Evolutionary conservation across 2,113 vertebrate genomes (phyloP).

Genomic region (Coreoperca whiteheadi): DNA sequence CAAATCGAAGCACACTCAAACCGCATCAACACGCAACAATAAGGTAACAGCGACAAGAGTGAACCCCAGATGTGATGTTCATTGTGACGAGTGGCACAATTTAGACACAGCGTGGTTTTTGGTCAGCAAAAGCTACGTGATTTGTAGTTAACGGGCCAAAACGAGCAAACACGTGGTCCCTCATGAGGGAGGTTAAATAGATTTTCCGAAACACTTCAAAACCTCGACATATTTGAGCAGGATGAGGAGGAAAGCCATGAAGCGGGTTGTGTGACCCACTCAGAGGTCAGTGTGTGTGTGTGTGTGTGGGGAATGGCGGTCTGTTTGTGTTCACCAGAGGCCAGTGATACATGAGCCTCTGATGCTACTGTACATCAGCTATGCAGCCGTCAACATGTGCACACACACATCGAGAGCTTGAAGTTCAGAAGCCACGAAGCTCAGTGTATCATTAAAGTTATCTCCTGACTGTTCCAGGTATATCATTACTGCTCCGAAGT

Average conservation of each 20-base stretch:
- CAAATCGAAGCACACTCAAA: background rate
- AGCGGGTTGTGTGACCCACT: constrained; percentile 24
- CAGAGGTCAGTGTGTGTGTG: constrained; percentile 36
- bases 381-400: constrained; percentile 19
- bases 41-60: background rate
- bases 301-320: background rate
- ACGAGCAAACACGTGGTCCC: background rate
- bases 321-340: constrained; percentile 70
- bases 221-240: constrained; percentile 6
- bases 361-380: constrained; percentile 36
- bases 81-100: background rate
- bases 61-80: background rate
- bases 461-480: constrained; percentile 58
- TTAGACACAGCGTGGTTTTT: no score
- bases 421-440: constrained; percentile 39
- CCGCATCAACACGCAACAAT: background rate
- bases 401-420: constrained; percentile 21
- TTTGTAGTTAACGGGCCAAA: background rate
- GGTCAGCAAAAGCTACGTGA: background rate
- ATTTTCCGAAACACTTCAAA: background rate
- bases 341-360: constrained; percentile 33
- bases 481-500: constrained; percentile 71
- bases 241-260: background rate
- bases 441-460: constrained; percentile 72
- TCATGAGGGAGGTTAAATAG: background rate